Evolutionary conservation across 2,888 invertebrate species (phyloP).

Genomic region (Dynastes maya): DNA sequence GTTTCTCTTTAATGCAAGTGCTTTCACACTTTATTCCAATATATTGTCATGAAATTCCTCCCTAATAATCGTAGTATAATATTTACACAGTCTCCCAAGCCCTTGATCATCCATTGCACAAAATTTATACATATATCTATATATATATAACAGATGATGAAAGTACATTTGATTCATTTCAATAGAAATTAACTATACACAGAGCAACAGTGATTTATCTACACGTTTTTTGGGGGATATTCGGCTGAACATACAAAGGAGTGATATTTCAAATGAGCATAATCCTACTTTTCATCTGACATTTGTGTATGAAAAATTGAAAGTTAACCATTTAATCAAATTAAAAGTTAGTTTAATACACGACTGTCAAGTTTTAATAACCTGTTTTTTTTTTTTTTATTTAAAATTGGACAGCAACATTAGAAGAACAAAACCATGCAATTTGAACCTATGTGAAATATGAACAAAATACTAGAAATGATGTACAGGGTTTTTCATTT

Average conservation of each 20-base stretch:
- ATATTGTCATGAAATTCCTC: conserved; percentile 65
- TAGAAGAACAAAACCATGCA: too few relatives aligned
- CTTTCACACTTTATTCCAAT: conserved; percentile 40
- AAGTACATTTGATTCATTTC: conserved; percentile 38
- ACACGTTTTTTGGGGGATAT: conserved; percentile 18
- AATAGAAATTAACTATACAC: conserved; percentile 44
- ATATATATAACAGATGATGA: conserved; percentile 47
- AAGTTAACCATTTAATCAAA: too few relatives aligned
- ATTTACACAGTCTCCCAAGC: conserved; percentile 53
- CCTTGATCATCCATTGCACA: conserved; percentile 54
- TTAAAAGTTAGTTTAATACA: too few relatives aligned
- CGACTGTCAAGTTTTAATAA: too few relatives aligned
- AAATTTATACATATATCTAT: conserved; percentile 9
- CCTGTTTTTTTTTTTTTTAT: too few relatives aligned
- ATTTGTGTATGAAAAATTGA: too few relatives aligned
- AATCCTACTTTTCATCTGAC: too few relatives aligned
- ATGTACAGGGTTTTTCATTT: too few relatives aligned
- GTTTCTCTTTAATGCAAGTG: conserved; percentile 23
- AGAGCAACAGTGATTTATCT: conserved; percentile 41
- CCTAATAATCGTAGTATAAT: conserved; percentile 46
- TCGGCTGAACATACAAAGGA: conserved; percentile 6
- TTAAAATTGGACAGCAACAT: too few relatives aligned
- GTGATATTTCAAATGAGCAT: conserved; percentile 25
- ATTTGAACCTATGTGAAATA: too few relatives aligned
- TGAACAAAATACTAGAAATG: too few relatives aligned